These are phyloP conservation scores for Masnerella sp. DNA, from an alignment of 2,888 invertebrate species.

Conservation along the genomic window DNA sequence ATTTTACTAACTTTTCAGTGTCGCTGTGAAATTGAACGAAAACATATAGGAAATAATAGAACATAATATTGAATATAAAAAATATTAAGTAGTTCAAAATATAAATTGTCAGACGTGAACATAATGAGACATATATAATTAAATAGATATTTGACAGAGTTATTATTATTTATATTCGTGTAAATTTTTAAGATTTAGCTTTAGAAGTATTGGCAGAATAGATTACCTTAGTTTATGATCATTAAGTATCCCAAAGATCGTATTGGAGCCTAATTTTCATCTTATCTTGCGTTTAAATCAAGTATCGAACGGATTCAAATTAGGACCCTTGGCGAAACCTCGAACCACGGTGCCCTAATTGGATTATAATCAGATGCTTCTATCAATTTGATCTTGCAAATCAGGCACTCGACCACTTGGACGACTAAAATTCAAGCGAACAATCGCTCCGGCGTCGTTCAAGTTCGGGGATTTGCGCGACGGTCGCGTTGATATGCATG, in stretches of 20 bases:
- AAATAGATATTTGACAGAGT: too few species aligned
- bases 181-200: too few species aligned
- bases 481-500: conserved; percentile 48
- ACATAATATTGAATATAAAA: too few species aligned
- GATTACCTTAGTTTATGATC: conserved; percentile 10
- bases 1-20: too few species aligned
- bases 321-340: conserved; percentile 9
- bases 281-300: conserved; percentile 22
- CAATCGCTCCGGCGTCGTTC: conserved; percentile 17
- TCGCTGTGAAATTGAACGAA: too few species aligned
- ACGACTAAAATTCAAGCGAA: conserved; percentile 19
- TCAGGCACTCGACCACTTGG: conserved; percentile 13
- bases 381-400: conserved; percentile 28
- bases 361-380: conserved; percentile 28
- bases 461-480: conserved; percentile 33
- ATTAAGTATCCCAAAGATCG: conserved; percentile 12
- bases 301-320: conserved; percentile 20
- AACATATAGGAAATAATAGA: too few species aligned
- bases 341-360: conserved; percentile 18
- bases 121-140: too few species aligned
- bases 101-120: too few species aligned
- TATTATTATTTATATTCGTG: too few species aligned
- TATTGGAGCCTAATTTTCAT: conserved; percentile 16
- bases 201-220: too few species aligned
- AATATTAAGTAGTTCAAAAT: too few species aligned